phyloP scores from a whole-genome alignment of 2,113 vertebrate species.

The Alethe diademata region DNA sequence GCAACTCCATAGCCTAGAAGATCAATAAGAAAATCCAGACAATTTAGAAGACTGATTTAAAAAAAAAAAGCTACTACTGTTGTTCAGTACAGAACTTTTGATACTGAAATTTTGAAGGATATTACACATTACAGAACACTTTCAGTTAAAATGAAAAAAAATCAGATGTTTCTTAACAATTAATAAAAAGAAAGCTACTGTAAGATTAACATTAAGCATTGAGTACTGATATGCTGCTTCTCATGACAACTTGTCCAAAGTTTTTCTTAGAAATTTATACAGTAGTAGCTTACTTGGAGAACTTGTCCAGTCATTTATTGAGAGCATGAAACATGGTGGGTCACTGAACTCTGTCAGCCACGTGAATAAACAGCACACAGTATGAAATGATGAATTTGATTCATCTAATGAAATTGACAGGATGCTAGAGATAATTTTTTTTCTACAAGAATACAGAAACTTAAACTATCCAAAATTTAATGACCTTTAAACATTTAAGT shows the following conservation, averaged over 20 bases:
- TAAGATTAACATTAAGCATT: background rate
- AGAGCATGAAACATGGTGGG: background rate
- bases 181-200: background rate
- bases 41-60: background rate
- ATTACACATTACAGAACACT: background rate
- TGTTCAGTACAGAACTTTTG: background rate
- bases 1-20: constrained; percentile 91
- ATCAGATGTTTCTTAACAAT: background rate
- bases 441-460: background rate
- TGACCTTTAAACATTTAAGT: background rate
- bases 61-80: background rate
- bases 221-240: background rate
- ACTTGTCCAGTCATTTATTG: background rate
- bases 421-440: background rate
- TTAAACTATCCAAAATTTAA: background rate
- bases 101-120: background rate
- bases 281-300: background rate
- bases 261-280: background rate
- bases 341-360: background rate
- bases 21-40: background rate
- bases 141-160: background rate
- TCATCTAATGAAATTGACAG: background rate
- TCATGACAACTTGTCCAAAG: background rate
- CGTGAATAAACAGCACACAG: background rate
- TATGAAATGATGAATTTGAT: background rate